phyloP scores from a whole-genome alignment of 2,113 vertebrate genomes.

The Scomber japonicus region DNA sequence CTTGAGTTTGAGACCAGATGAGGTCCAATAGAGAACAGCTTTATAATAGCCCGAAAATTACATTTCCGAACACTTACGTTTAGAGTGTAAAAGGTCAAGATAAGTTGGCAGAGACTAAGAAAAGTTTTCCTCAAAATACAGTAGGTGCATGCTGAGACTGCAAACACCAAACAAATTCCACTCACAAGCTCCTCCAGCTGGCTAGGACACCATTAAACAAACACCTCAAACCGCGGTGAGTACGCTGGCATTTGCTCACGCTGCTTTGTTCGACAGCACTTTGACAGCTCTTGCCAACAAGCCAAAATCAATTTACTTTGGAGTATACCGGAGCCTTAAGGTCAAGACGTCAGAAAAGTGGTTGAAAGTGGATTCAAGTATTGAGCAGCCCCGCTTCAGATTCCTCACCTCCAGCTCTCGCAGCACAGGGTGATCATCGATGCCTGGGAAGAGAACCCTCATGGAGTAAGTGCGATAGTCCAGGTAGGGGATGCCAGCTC shows the following conservation, averaged over 20 bases:
- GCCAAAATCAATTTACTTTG: conserved; percentile 47
- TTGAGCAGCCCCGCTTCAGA: conserved; percentile 3
- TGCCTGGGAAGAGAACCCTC: conserved; percentile 97
- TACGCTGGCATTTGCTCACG: conserved; percentile 48
- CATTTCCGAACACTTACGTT: neutral
- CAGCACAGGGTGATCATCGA: conserved; percentile 97
- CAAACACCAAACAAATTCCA: neutral
- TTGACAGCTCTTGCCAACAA: conserved; percentile 57
- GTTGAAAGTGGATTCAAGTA: conserved; percentile 33
- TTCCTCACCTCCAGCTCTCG: conserved; percentile 93
- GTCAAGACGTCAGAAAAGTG: conserved; percentile 50
- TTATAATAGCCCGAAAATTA: neutral
- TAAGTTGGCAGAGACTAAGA: neutral
- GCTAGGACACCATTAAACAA: conserved; percentile 24
- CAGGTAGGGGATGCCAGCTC: conserved; percentile 95
- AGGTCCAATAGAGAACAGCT: neutral
- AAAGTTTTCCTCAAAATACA: neutral
- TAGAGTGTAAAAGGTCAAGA: neutral
- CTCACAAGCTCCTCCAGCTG: conserved; percentile 3
- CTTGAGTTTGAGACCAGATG: neutral
- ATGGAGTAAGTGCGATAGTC: conserved; percentile 98
- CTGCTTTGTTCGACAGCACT: conserved; percentile 30
- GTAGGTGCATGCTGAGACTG: neutral
- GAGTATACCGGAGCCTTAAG: conserved; percentile 45
- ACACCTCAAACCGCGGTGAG: conserved; percentile 22